These are phyloP conservation scores for Caprella mutica DNA, from an alignment of 2,888 invertebrate species.

Conservation along the genomic window DNA sequence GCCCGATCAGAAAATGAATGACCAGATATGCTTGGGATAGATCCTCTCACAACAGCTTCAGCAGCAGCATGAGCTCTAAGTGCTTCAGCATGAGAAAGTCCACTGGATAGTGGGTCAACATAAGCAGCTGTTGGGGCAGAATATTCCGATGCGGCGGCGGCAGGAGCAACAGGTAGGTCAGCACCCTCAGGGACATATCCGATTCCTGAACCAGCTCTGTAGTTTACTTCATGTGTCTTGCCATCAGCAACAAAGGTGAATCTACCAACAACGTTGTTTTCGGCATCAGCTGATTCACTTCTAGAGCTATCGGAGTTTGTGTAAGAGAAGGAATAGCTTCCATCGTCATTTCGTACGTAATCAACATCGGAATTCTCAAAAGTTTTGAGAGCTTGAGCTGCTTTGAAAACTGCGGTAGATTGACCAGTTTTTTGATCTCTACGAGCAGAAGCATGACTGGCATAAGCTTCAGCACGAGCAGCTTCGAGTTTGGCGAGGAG, in stretches of 20 bases:
- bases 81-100: not conserved
- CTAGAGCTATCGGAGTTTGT: constrained; percentile 30
- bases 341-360: not conserved
- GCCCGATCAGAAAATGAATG: not conserved
- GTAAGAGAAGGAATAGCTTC: constrained; percentile 28
- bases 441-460: no score
- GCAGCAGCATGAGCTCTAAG: no score
- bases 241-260: constrained; percentile 42
- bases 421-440: no score
- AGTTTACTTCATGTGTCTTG: constrained; percentile 55
- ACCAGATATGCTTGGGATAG: not conserved
- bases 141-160: constrained; percentile 19
- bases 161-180: constrained; percentile 28
- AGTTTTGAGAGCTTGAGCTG: no score
- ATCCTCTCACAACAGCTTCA: not conserved
- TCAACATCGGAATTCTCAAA: no score
- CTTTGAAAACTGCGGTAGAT: no score
- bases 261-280: constrained; percentile 25
- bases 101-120: constrained; percentile 1
- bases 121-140: not conserved
- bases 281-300: constrained; percentile 29
- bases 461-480: no score
- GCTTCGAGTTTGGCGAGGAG: no score
- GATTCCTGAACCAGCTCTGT: constrained; percentile 30
- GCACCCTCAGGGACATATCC: constrained; percentile 31